Evolutionary conservation across 1,140 invertebrate genomes (phyloP), one percentile per base, ranked within the genome.

Genomic region (Drosophila yakuba): DNA sequence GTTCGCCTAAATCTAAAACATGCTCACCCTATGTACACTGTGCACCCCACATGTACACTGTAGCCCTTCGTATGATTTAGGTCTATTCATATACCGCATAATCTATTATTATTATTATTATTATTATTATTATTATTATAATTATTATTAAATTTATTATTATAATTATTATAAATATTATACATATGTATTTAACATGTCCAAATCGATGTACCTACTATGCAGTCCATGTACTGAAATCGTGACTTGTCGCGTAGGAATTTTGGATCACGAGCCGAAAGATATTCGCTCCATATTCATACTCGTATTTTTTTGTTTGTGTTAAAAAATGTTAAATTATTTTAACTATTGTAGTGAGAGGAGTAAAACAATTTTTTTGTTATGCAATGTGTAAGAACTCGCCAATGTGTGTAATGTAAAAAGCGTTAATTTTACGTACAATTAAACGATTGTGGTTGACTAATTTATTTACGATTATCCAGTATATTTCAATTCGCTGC

Each of bases 311-410:
- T 32, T 32, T 48, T 75, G 79, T 66, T 71, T 58, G 35, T 76
- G 60, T 83, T 74, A 35, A 20, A 20, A 20, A 20, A 20, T 20
- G 59, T 86, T 78, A 74, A 85, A 85, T 86, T 78, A 86, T 86
- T 85, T 56, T 55, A 74, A 85, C 43, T 69, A 60, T 79, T 75
- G 47, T 83, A 60, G 60, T 75, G 74, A 68, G 74, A 68, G 74
- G 78, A 86, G 73, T 86, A 69, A 80, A 80, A 82, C 45, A 85
- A 77, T 85, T 44, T 83, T 85, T 83, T 85, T 85, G 82, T 85
- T 85, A 85, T 85, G 81, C 81, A 84, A 84, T 84, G 81, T 80
- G 62, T 85, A 85, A 85, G 81, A 66, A 76, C 55, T 85, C 77
- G 73, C 51, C 74, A 84, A 74, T 72, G 55, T 55, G 51, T 74